A percentile compares a stretch with the other conserved stretches of the same genome.
Conservation (phyloP, 2,113 vertebrate species). For the Aleadryas rufinucha region DNA sequence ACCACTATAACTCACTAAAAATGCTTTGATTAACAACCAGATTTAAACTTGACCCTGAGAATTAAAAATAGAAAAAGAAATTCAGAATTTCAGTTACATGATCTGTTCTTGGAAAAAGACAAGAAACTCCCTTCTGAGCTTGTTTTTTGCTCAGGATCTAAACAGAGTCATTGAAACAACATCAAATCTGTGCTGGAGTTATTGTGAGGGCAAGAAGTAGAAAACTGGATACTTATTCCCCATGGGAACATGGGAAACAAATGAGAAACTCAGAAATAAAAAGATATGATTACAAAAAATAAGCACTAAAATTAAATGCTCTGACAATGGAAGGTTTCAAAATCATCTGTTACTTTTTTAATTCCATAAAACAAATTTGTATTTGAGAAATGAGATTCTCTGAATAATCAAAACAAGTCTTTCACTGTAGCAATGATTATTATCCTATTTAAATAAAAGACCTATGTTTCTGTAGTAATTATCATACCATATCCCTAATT, state of each 20-base stretch:
- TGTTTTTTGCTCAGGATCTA: neutral
- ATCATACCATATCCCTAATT: constrained; percentile 62
- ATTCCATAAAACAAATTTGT: constrained; percentile 32
- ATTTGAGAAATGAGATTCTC: constrained; percentile 50
- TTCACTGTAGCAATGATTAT: constrained; percentile 62
- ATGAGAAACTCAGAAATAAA: neutral
- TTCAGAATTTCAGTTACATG: neutral
- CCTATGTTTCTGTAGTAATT: constrained; percentile 64
- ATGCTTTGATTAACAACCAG: neutral
- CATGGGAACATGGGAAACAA: neutral
- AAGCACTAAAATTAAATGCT: neutral
- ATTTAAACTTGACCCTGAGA: neutral
- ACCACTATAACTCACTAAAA: neutral
- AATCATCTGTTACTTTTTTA: constrained; percentile 11
- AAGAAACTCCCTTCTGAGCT: neutral
- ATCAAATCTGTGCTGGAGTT: neutral
- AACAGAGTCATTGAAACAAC: neutral
- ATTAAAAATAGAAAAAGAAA: neutral
- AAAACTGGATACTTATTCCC: neutral
- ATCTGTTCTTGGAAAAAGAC: neutral
- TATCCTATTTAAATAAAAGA: constrained; percentile 65
- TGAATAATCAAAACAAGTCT: constrained; percentile 55
- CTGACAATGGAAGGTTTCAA: neutral
- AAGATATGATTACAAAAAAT: neutral
- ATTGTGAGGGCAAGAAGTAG: neutral